Percentiles rank a stretch among this genome's conserved stretches.
phyloP scores from a whole-genome alignment of 2,888 invertebrate genomes.

The Lamellibrachia columna region DNA sequence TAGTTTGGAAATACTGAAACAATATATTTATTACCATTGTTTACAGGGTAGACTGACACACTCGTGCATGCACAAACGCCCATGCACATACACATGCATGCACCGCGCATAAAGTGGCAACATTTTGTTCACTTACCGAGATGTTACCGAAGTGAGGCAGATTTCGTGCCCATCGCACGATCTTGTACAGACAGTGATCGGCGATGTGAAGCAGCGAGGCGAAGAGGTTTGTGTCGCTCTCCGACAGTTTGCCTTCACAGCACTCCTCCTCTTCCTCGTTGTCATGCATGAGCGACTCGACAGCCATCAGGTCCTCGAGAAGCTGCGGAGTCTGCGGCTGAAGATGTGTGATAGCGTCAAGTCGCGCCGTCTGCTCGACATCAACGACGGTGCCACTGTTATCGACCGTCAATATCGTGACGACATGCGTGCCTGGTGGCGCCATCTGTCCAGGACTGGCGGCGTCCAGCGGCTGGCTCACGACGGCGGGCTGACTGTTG shows the following conservation, averaged over 20 bases:
- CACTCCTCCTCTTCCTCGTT: constrained; percentile 55
- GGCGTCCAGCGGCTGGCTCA: background rate
- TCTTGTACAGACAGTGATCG: constrained; percentile 93
- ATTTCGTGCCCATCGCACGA: constrained; percentile 98
- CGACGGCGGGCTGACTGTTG: background rate
- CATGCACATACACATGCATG: no score
- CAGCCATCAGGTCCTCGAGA: constrained; percentile 60
- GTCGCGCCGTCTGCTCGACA: background rate
- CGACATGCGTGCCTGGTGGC: constrained; percentile 20
- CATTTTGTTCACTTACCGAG: constrained; percentile 32
- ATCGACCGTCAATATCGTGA: background rate
- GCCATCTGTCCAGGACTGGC: background rate
- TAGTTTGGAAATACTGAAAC: no score
- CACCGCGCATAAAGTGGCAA: no score
- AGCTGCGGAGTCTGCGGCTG: constrained; percentile 48
- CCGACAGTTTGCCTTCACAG: constrained; percentile 44
- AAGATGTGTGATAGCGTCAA: constrained; percentile 17
- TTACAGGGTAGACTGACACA: no score
- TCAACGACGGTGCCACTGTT: background rate
- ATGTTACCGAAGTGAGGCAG: constrained; percentile 95
- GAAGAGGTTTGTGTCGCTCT: constrained; percentile 47
- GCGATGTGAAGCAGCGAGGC: constrained; percentile 70
- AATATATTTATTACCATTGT: no score
- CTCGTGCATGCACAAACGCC: no score
- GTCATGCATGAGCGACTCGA: constrained; percentile 59